phyloP scores from a whole-genome alignment of 2,888 invertebrate genomes.

The Lomographa bimaculata region DNA sequence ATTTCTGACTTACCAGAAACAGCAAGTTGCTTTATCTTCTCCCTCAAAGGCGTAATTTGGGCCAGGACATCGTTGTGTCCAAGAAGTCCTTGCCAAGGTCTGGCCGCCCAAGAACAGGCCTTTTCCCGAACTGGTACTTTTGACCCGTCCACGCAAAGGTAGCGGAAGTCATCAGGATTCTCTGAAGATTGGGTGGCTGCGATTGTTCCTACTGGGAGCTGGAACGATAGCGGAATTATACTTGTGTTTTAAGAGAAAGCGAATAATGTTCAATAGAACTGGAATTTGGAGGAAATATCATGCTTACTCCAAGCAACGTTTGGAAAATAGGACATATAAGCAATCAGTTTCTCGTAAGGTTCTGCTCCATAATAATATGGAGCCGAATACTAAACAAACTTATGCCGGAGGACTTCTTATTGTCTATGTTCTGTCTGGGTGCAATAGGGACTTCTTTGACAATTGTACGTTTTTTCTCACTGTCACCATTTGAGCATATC shows the following conservation, averaged over 20 bases:
- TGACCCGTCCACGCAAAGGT: slow-evolving; percentile 91
- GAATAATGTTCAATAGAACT: too few relatives aligned
- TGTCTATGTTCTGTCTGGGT: too few relatives aligned
- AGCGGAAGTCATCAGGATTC: slow-evolving; percentile 87
- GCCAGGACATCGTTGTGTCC: slow-evolving; percentile 86
- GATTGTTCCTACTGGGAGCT: slow-evolving; percentile 85
- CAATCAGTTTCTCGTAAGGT: too few relatives aligned
- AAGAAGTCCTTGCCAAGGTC: slow-evolving; percentile 93
- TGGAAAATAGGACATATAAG: too few relatives aligned
- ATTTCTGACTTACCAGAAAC: slow-evolving; percentile 58
- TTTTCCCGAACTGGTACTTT: slow-evolving; percentile 86
- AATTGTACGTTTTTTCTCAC: too few relatives aligned
- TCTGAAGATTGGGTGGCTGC: slow-evolving; percentile 83
- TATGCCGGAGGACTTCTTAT: slow-evolving; percentile 90
- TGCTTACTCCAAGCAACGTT: too few relatives aligned
- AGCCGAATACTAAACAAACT: too few relatives aligned
- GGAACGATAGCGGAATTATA: slow-evolving; percentile 1
- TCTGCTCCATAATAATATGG: too few relatives aligned
- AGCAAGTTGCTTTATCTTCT: slow-evolving; percentile 82
- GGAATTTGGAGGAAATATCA: too few relatives aligned
- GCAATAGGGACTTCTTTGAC: too few relatives aligned
- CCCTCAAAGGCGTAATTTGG: slow-evolving; percentile 75
- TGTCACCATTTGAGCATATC: too few relatives aligned
- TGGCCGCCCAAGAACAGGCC: slow-evolving; percentile 91
- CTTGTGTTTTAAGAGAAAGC: not conserved